These are phyloP conservation scores for Brenthis ino DNA, from an alignment of 2,888 invertebrate genomes.

Conservation along the genomic window DNA sequence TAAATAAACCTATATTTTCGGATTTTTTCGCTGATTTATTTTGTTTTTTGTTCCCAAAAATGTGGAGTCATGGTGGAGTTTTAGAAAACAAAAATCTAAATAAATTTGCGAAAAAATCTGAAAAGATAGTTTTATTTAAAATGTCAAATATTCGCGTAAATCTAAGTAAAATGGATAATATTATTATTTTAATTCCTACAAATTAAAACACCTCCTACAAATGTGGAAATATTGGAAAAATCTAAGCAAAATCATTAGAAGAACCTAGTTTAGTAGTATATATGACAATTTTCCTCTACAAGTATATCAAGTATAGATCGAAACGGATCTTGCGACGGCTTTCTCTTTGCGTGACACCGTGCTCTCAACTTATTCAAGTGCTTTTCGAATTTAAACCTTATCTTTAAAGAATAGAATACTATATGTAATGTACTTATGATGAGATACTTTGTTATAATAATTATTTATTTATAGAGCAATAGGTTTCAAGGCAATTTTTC, in stretches of 20 bases:
- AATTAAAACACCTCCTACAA: too few species aligned
- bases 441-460: constrained; percentile 18
- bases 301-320: constrained; percentile 30
- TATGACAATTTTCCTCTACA: constrained; percentile 36
- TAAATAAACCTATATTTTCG: too few species aligned
- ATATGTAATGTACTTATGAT: constrained; percentile 10
- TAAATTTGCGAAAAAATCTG: too few species aligned
- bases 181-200: too few species aligned
- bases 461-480: constrained; percentile 22
- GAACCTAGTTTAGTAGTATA: constrained; percentile 8
- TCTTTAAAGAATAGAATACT: neutral
- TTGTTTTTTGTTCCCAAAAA: too few species aligned
- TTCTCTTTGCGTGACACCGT: constrained; percentile 39
- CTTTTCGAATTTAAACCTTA: constrained; percentile 23
- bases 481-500: constrained; percentile 18
- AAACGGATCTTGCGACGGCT: constrained; percentile 38
- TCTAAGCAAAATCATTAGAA: neutral
- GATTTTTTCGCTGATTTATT: too few species aligned
- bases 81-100: too few species aligned
- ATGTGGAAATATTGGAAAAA: too few species aligned
- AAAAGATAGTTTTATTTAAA: too few species aligned
- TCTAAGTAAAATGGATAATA: too few species aligned
- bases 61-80: too few species aligned
- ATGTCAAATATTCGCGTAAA: too few species aligned
- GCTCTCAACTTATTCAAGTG: constrained; percentile 10